Base-by-base conservation (phyloP, 2,888 invertebrate species). In the Ophonus ardosiacus region DNA sequence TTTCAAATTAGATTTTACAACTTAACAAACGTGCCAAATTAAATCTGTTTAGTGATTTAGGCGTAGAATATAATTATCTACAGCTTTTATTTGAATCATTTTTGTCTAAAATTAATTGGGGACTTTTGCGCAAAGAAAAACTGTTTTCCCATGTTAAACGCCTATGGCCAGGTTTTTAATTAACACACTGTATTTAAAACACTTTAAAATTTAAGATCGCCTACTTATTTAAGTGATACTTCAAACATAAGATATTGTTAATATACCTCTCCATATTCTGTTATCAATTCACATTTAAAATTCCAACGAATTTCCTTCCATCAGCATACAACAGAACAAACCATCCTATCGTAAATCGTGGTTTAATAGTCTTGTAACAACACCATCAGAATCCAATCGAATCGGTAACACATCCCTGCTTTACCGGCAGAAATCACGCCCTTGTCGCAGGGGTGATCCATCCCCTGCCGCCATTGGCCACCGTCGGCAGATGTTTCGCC, bases 291-390 rank as follows among this genome's bases (percentile, higher is more conserved):
- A 56, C 56, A 56, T 31, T 24, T 24, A 56, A 59, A 61, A 61
- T 7, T 61, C 17, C 7, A 61, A 17, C 59, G 17, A 18, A 61
- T 61, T 61, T 17, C 21, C 59, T 18, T 17, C 0, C 31, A 10
- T 17, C 10, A 31, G 7, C n/a, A 13, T 3, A 38, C 15, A 63
- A 24, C n/a, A 15, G 24, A 63, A 18, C 15, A 38, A 68, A 5
- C 68, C 15, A 7, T 13, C 38, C 68, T 21, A 78, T 78, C 78
- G 18, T 57, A 78, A 78, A 78, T 59, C 18, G 65, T 13, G 18
- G 8, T 43, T 63, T 81, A 81, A 81, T 81, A 81, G 63, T 21
- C 81, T 65, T 43, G 40, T 81, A 81, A 81, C 80, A 63, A 80
- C 59, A 80, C 80, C 17, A 40, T 80, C 24, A 68, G 65, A 81